Evolutionary conservation across 2,113 vertebrate species (phyloP).

Genomic region (Addax nasomaculatus): DNA sequence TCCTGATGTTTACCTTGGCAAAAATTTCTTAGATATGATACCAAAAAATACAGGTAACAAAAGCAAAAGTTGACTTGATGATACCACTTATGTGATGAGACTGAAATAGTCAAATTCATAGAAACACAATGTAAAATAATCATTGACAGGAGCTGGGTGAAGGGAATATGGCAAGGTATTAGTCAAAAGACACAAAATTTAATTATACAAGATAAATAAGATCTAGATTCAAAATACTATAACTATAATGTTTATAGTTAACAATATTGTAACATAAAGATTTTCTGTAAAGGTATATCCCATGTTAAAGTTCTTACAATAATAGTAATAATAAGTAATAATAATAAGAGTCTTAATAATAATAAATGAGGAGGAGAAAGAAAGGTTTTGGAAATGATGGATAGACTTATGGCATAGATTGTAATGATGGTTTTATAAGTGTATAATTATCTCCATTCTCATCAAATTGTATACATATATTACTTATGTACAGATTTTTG

Average conservation of each 20-base stretch:
- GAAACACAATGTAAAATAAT: not conserved
- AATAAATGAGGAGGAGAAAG: not conserved
- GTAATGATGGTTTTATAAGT: not conserved
- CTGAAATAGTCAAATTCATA: not conserved
- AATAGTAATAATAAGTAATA: not conserved
- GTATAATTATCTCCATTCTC: not conserved
- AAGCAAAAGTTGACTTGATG: not conserved
- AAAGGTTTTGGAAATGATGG: not conserved
- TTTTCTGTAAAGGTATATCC: not conserved
- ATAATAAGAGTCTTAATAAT: not conserved
- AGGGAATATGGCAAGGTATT: not conserved
- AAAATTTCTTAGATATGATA: not conserved
- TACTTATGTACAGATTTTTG: not conserved
- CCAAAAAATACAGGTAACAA: not conserved
- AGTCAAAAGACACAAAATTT: not conserved
- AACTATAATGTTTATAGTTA: not conserved
- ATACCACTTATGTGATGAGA: not conserved
- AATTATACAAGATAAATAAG: not conserved
- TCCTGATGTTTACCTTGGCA: not conserved
- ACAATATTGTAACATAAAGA: not conserved
- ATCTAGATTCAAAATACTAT: not conserved
- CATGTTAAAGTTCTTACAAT: not conserved
- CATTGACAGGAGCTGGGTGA: not conserved
- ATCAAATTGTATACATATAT: not conserved
- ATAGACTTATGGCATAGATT: not conserved